Percentiles rank a stretch among this genome's conserved stretches.
phyloP scores from a whole-genome alignment of 30 jellyfish, hydroid and myxozoan species.

The Pelagia noctiluca region DNA sequence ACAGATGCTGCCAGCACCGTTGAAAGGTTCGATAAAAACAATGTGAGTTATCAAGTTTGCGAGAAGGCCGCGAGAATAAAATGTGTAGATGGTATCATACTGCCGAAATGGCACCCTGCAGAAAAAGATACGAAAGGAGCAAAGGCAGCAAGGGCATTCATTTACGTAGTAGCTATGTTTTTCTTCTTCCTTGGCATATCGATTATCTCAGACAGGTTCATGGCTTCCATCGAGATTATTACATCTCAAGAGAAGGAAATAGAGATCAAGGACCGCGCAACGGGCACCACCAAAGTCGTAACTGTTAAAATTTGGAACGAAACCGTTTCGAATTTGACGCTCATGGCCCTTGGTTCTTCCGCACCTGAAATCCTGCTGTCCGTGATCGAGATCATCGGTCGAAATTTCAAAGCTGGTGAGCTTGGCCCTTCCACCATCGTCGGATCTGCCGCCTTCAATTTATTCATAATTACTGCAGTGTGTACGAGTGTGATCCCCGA shows the following conservation, averaged over 20 bases:
- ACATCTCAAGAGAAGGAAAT: constrained; percentile 98
- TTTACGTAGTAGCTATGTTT: constrained; percentile 90
- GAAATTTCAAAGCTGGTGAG: constrained; percentile 95
- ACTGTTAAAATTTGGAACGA: constrained; percentile 99
- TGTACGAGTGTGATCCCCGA: constrained; percentile 95
- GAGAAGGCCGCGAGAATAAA: constrained; percentile 75
- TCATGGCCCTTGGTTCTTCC: constrained; percentile 99
- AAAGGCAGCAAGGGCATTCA: constrained; percentile 94
- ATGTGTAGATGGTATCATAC: constrained; percentile 85
- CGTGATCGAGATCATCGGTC: constrained; percentile 92
- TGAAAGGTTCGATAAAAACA: constrained; percentile 50
- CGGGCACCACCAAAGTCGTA: constrained; percentile 87
- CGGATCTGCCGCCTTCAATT: constrained; percentile 99
- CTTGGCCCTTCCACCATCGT: constrained; percentile 99
- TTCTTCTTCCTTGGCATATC: constrained; percentile 98
- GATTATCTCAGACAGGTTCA: constrained; percentile 97
- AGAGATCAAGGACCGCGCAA: constrained; percentile 89
- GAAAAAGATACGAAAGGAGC: constrained; percentile 70
- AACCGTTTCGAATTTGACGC: constrained; percentile 95
- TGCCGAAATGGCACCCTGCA: constrained; percentile 89
- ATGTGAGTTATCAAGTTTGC: constrained; percentile 64
- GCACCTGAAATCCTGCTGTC: constrained; percentile 99
- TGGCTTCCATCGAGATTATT: constrained; percentile 98
- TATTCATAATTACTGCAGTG: constrained; percentile 96
- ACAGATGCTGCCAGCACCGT: constrained; percentile 66